Percentiles rank a stretch among this genome's conserved stretches.
These are phyloP conservation scores for Eristalis intricaria DNA, from an alignment of 2,888 invertebrate species.

Conservation along the genomic window DNA sequence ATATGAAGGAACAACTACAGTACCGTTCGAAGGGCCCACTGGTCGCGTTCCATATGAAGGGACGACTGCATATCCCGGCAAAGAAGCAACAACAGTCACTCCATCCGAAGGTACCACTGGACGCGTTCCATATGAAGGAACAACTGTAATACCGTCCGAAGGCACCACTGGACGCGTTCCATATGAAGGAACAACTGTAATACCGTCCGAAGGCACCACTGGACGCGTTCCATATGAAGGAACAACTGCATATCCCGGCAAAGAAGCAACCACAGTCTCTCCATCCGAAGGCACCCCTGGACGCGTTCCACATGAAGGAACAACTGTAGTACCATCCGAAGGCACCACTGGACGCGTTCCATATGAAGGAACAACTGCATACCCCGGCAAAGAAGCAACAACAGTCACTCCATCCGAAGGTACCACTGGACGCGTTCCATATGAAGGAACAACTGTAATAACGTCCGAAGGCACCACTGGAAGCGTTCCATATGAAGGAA, in stretches of 20 bases:
- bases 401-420: neutral
- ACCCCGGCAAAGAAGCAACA: neutral
- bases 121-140: neutral
- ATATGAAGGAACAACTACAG: neutral
- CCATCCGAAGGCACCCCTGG: neutral
- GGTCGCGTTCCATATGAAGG: neutral
- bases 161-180: neutral
- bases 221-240: neutral
- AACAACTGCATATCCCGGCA: neutral
- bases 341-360: neutral
- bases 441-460: neutral
- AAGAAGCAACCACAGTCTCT: neutral
- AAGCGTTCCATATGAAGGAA: neutral
- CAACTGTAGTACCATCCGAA: neutral
- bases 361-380: neutral
- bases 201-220: neutral
- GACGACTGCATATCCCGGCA: neutral
- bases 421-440: neutral
- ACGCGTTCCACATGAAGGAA: neutral
- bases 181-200: neutral
- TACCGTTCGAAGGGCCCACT: neutral
- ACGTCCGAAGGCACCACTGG: neutral
- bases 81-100: neutral
- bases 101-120: neutral
- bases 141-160: neutral